A percentile compares a stretch with the other conserved stretches of the same genome.
Conservation (phyloP, 2,797 vertebrate species). For the Protosalanx chinensis region DNA sequence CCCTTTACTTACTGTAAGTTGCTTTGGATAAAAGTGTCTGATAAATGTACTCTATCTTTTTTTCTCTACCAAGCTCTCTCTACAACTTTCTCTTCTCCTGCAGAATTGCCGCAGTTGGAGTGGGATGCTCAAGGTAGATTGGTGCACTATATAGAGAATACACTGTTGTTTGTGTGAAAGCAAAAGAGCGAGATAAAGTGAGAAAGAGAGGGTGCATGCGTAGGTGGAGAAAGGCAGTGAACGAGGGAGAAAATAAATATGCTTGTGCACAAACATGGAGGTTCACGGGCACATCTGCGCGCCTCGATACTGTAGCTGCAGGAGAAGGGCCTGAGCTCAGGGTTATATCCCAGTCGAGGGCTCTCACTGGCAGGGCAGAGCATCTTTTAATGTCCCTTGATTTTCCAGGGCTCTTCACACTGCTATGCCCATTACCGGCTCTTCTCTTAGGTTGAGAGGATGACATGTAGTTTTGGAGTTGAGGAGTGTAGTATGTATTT, state of each 20-base stretch:
- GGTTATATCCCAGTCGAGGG: slow-evolving; percentile 60
- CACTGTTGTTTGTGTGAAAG: not conserved
- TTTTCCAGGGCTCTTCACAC: slow-evolving; percentile 53
- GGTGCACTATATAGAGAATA: slow-evolving; percentile 66
- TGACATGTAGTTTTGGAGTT: slow-evolving; percentile 44
- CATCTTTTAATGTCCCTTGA: slow-evolving; percentile 5
- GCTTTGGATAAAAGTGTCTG: too few species aligned
- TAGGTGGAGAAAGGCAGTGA: too few species aligned
- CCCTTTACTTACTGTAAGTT: too few species aligned
- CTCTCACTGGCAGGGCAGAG: slow-evolving; percentile 51
- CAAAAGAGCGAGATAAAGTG: not conserved
- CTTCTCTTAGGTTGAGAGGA: slow-evolving; percentile 43
- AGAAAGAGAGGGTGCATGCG: not conserved
- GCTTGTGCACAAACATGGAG: too few species aligned
- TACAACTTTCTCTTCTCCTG: slow-evolving; percentile 39
- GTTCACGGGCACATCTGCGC: slow-evolving; percentile 6
- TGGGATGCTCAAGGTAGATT: slow-evolving; percentile 64
- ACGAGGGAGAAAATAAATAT: too few species aligned
- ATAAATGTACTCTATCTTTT: too few species aligned
- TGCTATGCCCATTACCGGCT: slow-evolving; percentile 46
- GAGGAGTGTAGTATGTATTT: slow-evolving; percentile 7
- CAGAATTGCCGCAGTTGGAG: slow-evolving; percentile 64
- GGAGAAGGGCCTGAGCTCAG: slow-evolving; percentile 64
- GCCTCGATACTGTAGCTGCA: slow-evolving; percentile 43
- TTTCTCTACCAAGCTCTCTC: not conserved